These are phyloP conservation scores for Tokudaia tokunoshimensis DNA, from an alignment of 2,797 vertebrate genomes.

Conservation along the genomic window DNA sequence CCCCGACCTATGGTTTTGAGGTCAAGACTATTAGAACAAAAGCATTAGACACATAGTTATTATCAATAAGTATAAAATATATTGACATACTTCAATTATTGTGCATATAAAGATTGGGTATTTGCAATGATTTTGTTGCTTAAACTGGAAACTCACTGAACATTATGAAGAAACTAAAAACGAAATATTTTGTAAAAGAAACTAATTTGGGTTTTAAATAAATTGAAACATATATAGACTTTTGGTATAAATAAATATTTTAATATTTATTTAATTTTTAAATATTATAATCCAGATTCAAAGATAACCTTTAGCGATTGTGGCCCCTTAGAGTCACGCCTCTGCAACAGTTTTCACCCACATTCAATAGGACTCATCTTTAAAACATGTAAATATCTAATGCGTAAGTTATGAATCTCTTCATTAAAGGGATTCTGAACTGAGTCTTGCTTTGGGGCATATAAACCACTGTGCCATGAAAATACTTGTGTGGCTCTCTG, in stretches of 20 bases:
- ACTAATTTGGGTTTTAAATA: neutral
- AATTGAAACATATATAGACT: neutral
- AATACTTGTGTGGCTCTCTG: neutral
- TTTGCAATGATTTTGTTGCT: neutral
- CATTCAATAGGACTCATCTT: neutral
- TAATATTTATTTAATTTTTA: neutral
- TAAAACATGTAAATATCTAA: neutral
- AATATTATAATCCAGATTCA: neutral
- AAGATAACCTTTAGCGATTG: neutral
- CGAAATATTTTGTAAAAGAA: neutral
- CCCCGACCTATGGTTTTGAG: neutral
- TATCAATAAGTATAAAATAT: neutral
- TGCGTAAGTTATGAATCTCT: neutral
- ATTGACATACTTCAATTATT: neutral
- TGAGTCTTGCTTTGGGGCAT: neutral
- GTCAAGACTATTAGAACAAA: neutral
- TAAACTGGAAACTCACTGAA: neutral
- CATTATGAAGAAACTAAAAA: neutral
- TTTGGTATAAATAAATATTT: neutral
- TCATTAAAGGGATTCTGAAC: neutral
- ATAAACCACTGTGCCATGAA: neutral
- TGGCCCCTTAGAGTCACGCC: neutral
- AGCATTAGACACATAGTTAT: neutral
- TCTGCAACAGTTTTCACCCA: rapidly evolving
- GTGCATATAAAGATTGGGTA: neutral